These are phyloP conservation scores for Propithecus deckenii DNA, from an alignment of 2,797 vertebrate genomes.

Conservation along the genomic window DNA sequence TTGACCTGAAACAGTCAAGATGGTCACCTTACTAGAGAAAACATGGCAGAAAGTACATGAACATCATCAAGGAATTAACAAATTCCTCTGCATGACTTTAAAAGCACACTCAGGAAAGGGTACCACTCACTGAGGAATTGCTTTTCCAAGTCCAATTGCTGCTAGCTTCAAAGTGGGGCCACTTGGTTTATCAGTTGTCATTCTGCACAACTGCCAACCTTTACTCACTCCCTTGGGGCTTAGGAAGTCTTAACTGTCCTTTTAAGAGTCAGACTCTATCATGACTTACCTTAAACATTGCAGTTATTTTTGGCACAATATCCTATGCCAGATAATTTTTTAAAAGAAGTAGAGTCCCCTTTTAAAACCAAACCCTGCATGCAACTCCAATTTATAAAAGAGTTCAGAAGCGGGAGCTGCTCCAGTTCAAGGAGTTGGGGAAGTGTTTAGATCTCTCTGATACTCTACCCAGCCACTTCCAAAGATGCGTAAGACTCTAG, in stretches of 20 bases:
- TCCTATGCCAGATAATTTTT: neutral
- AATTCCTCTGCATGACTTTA: neutral
- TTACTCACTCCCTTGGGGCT: neutral
- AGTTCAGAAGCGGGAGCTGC: neutral
- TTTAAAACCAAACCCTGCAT: neutral
- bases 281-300: neutral
- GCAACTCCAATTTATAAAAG: neutral
- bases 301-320: conserved; percentile 25
- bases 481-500: neutral
- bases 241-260: neutral
- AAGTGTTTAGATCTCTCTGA: neutral
- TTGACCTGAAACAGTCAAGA: neutral
- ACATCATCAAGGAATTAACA: neutral
- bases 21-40: neutral
- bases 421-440: neutral
- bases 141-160: neutral
- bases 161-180: neutral
- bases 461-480: neutral
- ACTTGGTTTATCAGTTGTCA: neutral
- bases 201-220: neutral
- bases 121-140: too few species aligned
- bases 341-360: neutral
- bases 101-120: neutral
- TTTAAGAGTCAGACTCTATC: neutral
- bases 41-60: neutral